Conservation (phyloP, 2,113 vertebrate species). For the Gasterosteus nipponicus region DNA sequence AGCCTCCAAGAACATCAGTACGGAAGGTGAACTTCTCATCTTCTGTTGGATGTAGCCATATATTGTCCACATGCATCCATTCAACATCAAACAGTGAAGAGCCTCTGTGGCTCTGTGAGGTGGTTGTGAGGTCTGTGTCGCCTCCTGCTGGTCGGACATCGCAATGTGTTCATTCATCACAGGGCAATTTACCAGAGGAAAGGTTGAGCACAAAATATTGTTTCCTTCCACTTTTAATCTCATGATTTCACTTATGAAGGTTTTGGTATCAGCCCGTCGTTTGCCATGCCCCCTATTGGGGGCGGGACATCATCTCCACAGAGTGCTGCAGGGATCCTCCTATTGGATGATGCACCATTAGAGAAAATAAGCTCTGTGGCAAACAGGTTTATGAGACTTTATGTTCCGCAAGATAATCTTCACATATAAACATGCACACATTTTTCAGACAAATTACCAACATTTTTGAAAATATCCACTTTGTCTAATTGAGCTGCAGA, state of each 20-base stretch:
- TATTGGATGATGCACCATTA: no score
- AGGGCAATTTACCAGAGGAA: no score
- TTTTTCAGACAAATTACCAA: no score
- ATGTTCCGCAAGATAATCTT: no score
- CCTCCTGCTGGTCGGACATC: slow-evolving; percentile 49
- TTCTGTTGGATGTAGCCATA: not conserved
- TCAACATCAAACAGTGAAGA: not conserved
- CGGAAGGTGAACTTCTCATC: not conserved
- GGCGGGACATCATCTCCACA: no score
- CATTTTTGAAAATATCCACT: no score
- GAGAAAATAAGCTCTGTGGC: no score
- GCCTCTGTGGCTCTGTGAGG: not conserved
- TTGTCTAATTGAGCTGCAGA: not conserved
- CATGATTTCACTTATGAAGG: not conserved
- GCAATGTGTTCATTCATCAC: not conserved
- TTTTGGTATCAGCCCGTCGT: not conserved
- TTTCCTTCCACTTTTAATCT: not conserved
- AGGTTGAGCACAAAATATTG: not conserved
- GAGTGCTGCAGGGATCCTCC: no score
- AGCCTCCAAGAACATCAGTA: not conserved
- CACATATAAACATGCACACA: no score
- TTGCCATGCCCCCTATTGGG: not conserved
- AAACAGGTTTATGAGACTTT: no score
- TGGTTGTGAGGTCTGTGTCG: slow-evolving; percentile 48
- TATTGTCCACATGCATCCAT: no score